Evolutionary conservation across 92 coral and sea anemone genomes (phyloP), one percentile per base, ranked within the genome.

Genomic region (Phenganax stokvisi): DNA sequence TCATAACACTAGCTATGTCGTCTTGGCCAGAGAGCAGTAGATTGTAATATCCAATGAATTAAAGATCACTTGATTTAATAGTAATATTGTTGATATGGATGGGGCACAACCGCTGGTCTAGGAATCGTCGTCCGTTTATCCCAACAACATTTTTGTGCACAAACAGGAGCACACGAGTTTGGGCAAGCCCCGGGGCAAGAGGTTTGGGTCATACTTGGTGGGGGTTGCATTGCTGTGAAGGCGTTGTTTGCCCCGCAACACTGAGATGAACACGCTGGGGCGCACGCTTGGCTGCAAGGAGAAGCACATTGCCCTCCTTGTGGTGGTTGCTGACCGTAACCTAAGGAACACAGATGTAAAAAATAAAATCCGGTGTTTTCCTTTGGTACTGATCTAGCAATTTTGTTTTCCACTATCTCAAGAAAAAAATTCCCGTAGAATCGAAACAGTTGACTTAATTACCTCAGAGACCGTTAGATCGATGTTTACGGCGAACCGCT

Each of bases 141-240:
- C 83, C 83, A 79, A 8, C 83, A 79, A 51, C 83, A 79, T 51
- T 79, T 79, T 60, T 63, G 83, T 15, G 17, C 2, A 60, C 83
- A 79, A 0, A 69, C 73, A 20, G 83, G 83, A 12, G 83, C 83
- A 52, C 83, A 79, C 5, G 59, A 2, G 69, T 56, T 79, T 53
- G 83, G 83, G 16, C 83, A 79, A 11, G 83, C 83, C 12, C 83
- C 83, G 10, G 83, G 83, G 57, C 83, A 79, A 9, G 73, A 63
- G 47, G 31, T 16, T 30, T 28, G 54, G 29, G 80, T 53, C 72
- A 54, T 79, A 7, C 11, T 44, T 16, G 73, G 83, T 29, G 73
- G 73, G 15, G 72, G 83, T 54, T 79, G 83, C 54, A 56, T 69
- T 28, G 61, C 74, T 0, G 83, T 79, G 63, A 51, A 64, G 0